Evolutionary conservation across 1,140 invertebrate genomes (phyloP).

Genomic region (Drosophila pallidifrons): DNA sequence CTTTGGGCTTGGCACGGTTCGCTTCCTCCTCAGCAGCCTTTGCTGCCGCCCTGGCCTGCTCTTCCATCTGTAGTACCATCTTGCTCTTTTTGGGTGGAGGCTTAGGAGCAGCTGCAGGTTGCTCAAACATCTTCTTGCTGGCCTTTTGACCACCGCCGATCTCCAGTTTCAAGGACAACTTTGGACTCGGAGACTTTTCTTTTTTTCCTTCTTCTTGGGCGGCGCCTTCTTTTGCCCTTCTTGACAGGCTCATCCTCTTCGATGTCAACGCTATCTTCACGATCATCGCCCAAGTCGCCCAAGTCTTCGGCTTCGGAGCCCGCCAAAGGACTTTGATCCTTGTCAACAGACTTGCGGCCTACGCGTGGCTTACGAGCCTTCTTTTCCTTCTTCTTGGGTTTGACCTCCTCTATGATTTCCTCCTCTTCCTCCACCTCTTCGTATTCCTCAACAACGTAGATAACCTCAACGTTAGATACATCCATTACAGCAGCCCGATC

Average conservation of each 20-base stretch:
- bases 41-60: slow-evolving; percentile 75
- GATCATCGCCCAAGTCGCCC: slow-evolving; percentile 57
- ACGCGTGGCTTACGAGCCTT: slow-evolving; percentile 69
- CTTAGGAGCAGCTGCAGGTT: slow-evolving; percentile 67
- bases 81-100: slow-evolving; percentile 84
- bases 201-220: slow-evolving; percentile 84
- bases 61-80: slow-evolving; percentile 82
- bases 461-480: slow-evolving; percentile 85
- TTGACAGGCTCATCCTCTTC: slow-evolving; percentile 79
- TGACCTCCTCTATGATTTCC: slow-evolving; percentile 74
- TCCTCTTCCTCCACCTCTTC: slow-evolving; percentile 77
- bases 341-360: slow-evolving; percentile 72
- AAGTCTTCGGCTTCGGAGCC: slow-evolving; percentile 45
- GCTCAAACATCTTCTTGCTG: slow-evolving; percentile 84
- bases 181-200: slow-evolving; percentile 81
- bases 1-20: slow-evolving; percentile 77
- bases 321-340: slow-evolving; percentile 57
- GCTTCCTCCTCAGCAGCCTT: slow-evolving; percentile 80
- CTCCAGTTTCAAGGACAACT: slow-evolving; percentile 83
- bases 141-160: slow-evolving; percentile 80
- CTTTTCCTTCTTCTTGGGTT: slow-evolving; percentile 80
- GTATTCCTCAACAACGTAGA: slow-evolving; percentile 84
- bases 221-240: slow-evolving; percentile 82
- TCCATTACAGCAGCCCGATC: slow-evolving; percentile 85
- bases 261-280: slow-evolving; percentile 71